Evolutionary conservation across 2,888 invertebrate species (phyloP).

Genomic region (Mellilla xanthometata): DNA sequence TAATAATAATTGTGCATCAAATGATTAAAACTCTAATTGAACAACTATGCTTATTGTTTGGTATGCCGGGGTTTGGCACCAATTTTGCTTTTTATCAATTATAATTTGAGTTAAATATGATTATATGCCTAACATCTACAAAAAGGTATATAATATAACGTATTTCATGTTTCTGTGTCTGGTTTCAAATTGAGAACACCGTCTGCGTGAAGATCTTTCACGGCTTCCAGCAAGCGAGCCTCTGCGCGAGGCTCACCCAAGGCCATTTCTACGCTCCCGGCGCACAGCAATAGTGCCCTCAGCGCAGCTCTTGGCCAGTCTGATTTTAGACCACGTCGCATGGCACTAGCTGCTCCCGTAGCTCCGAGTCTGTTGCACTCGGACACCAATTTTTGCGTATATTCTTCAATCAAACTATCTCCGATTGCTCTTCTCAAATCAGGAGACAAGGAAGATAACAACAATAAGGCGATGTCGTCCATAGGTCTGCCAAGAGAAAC

Average conservation of each 20-base stretch:
- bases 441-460: slow-evolving; percentile 88
- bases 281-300: slow-evolving; percentile 89
- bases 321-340: slow-evolving; percentile 74
- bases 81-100: slow-evolving; percentile 20
- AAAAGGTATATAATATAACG: slow-evolving; percentile 34
- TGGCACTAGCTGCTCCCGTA: slow-evolving; percentile 78
- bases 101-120: slow-evolving; percentile 50
- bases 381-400: slow-evolving; percentile 85
- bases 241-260: slow-evolving; percentile 90
- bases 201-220: slow-evolving; percentile 87
- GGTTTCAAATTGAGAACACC: slow-evolving; percentile 84
- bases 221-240: slow-evolving; percentile 87
- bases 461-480: slow-evolving; percentile 89
- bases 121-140: slow-evolving; percentile 46
- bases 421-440: slow-evolving; percentile 86
- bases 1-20: slow-evolving; percentile 9
- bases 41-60: slow-evolving; percentile 5
- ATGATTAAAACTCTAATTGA: slow-evolving; percentile 4
- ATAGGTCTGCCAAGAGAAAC: slow-evolving; percentile 89
- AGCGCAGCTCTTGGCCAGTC: slow-evolving; percentile 88
- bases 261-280: slow-evolving; percentile 91
- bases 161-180: slow-evolving; percentile 58
- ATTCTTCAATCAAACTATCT: slow-evolving; percentile 85
- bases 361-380: slow-evolving; percentile 84
- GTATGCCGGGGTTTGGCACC: slow-evolving; percentile 37